Conservation (phyloP, 2,113 vertebrate genomes). For the Drymodes brunneopygia region DNA sequence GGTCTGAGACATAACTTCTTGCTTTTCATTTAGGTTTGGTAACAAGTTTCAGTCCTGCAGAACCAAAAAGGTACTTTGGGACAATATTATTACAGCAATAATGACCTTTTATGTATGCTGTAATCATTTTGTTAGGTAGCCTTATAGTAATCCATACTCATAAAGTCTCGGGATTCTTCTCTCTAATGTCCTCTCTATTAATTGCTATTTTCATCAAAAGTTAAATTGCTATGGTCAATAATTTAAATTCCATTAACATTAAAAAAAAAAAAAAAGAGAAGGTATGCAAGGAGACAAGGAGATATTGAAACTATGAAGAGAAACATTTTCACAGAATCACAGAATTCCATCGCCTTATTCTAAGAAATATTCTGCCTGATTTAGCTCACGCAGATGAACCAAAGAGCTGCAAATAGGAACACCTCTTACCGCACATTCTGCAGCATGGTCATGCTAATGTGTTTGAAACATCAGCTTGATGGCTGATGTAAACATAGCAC, state of each 20-base stretch:
- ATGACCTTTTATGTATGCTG: not conserved
- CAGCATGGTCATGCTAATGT: not conserved
- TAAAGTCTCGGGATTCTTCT: not conserved
- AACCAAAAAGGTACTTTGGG: not conserved
- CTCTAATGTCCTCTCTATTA: conserved; percentile 27
- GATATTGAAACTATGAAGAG: not conserved
- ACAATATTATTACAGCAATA: not conserved
- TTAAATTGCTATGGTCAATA: not conserved
- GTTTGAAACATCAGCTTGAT: not conserved
- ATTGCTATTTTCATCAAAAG: conserved; percentile 27
- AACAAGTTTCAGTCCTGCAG: not conserved
- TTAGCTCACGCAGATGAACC: not conserved
- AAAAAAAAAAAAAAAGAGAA: not conserved
- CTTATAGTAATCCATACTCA: conserved; percentile 35
- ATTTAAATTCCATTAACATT: not conserved
- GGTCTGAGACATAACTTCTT: not conserved
- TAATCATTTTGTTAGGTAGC: not conserved
- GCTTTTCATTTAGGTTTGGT: not conserved
- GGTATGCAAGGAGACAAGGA: not conserved
- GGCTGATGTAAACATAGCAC: not conserved
- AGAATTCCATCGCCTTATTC: not conserved
- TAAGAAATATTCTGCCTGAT: not conserved
- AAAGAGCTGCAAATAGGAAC: not conserved
- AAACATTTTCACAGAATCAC: not conserved
- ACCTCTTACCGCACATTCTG: not conserved